Evolutionary conservation across 2,888 invertebrate genomes (phyloP).

Genomic region (Ichneumoninae sp.): DNA sequence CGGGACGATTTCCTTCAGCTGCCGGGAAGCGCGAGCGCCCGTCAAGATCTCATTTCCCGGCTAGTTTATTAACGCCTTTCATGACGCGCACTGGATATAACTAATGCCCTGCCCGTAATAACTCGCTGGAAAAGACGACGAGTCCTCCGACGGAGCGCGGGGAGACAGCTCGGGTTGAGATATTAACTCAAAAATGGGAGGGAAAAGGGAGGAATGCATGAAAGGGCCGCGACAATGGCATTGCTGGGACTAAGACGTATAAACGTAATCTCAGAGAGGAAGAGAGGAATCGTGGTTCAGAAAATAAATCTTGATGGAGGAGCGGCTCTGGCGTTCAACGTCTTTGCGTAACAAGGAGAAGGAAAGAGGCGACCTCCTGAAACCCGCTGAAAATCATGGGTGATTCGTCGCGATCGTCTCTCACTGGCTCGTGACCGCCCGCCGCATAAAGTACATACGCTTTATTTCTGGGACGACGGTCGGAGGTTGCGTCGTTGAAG

Average conservation of each 20-base stretch:
- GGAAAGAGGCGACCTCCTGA: neutral
- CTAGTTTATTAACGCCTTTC: conserved; percentile 58
- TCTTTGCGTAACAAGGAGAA: neutral
- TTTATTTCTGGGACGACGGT: conserved; percentile 42
- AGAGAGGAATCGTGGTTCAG: conserved; percentile 22
- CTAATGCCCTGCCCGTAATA: conserved; percentile 55
- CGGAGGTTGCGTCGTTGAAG: conserved; percentile 55
- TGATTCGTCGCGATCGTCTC: conserved; percentile 32
- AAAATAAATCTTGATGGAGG: conserved; percentile 63
- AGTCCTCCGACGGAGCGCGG: conserved; percentile 12
- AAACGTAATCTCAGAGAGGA: conserved; percentile 38
- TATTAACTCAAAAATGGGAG: conserved; percentile 60
- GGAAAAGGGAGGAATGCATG: conserved; percentile 51
- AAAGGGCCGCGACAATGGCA: conserved; percentile 40
- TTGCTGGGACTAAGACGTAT: conserved; percentile 21
- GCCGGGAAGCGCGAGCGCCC: neutral
- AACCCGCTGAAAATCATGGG: conserved; percentile 7
- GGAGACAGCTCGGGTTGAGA: conserved; percentile 42
- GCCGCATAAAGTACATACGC: conserved; percentile 48
- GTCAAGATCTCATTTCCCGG: conserved; percentile 54
- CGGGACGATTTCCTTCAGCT: conserved; percentile 35
- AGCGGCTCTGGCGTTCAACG: neutral
- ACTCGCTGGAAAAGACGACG: conserved; percentile 39
- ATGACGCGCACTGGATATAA: conserved; percentile 45
- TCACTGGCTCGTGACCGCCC: neutral